phyloP scores from a whole-genome alignment of 2,888 invertebrate genomes.

The Pecten maximus region DNA sequence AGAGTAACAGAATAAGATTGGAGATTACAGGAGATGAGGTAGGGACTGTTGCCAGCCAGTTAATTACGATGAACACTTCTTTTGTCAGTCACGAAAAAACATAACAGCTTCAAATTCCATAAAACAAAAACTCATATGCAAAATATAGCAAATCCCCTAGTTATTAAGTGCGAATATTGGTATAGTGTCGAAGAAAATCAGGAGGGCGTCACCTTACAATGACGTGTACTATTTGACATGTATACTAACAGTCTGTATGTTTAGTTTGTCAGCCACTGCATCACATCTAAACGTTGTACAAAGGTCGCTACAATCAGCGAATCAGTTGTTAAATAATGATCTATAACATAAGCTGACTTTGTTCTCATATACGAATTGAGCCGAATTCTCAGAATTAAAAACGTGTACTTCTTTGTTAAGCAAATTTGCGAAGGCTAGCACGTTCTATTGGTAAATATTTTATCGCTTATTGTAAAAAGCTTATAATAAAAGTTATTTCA shows the following conservation, averaged over 20 bases:
- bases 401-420: too few relatives aligned
- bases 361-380: too few relatives aligned
- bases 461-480: too few relatives aligned
- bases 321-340: too few relatives aligned
- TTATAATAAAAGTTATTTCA: too few relatives aligned
- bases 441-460: too few relatives aligned
- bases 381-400: too few relatives aligned
- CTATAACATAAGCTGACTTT: too few relatives aligned
- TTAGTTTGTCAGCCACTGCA: neutral
- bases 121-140: neutral
- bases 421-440: too few relatives aligned
- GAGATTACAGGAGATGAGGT: neutral
- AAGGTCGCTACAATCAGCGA: too few relatives aligned
- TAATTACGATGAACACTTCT: conserved; percentile 14
- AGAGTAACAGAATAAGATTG: neutral
- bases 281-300: too few relatives aligned
- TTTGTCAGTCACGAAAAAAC: conserved; percentile 25
- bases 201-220: neutral
- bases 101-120: conserved; percentile 29
- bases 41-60: conserved; percentile 2
- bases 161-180: neutral
- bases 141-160: conserved; percentile 1
- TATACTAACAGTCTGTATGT: neutral
- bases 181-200: neutral
- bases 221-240: neutral